These are phyloP conservation scores for Eurytoma californica DNA, from an alignment of 2,888 invertebrate genomes.

Conservation along the genomic window DNA sequence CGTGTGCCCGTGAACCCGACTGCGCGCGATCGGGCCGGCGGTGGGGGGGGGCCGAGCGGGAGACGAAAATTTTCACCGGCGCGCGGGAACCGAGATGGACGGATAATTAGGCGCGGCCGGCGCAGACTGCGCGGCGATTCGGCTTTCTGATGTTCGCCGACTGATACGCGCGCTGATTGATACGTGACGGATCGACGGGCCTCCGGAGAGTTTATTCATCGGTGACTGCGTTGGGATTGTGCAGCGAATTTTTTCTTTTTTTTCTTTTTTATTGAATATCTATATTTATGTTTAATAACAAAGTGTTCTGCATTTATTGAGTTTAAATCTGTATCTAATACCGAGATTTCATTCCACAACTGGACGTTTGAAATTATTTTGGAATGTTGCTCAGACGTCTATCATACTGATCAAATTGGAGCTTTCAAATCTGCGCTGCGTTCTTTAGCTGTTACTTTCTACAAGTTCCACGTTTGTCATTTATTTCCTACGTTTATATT, in stretches of 20 bases:
- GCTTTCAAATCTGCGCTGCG: no score
- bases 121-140: conserved; percentile 21
- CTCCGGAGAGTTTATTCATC: neutral
- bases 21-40: neutral
- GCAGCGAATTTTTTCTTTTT: no score
- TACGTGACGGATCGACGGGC: neutral
- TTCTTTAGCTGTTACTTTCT: no score
- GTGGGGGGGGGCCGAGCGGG: neutral
- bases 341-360: no score
- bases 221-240: neutral
- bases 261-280: neutral
- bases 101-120: conserved; percentile 26
- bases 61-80: conserved; percentile 42
- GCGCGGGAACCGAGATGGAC: neutral
- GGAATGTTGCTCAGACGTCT: no score
- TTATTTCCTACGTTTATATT: no score
- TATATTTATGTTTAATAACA: no score
- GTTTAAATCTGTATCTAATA: no score
- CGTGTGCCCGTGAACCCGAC: conserved; percentile 17
- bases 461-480: no score
- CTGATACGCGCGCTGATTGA: neutral
- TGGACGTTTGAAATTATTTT: no score
- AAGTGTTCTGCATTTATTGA: no score
- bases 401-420: no score
- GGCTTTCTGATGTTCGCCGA: neutral